phyloP scores from a whole-genome alignment of 2,888 invertebrate species.

The Dynastes maya region DNA sequence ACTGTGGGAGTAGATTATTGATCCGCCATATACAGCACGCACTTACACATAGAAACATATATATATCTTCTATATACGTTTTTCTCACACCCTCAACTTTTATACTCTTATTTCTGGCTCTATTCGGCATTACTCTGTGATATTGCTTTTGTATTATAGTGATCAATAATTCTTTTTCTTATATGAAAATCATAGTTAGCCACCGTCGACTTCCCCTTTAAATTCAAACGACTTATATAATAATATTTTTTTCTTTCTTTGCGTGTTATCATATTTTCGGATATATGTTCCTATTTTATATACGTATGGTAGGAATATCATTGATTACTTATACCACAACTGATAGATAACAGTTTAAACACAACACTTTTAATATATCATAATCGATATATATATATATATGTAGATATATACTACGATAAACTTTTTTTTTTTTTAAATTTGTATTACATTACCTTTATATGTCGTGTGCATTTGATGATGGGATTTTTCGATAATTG shows the following conservation, averaged over 20 bases:
- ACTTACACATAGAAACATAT: slow-evolving; percentile 53
- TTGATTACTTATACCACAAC: slow-evolving; percentile 25
- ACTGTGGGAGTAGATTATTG: slow-evolving; percentile 70
- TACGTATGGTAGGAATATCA: slow-evolving; percentile 28
- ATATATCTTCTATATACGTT: slow-evolving; percentile 26
- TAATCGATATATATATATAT: slow-evolving; percentile 56
- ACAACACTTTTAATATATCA: slow-evolving; percentile 55
- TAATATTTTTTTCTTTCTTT: slow-evolving; percentile 7
- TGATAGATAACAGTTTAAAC: slow-evolving; percentile 49
- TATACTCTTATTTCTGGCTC: slow-evolving; percentile 66
- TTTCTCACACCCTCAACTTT: slow-evolving; percentile 59
- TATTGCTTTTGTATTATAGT: slow-evolving; percentile 68
- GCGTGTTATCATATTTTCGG: neutral
- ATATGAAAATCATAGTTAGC: neutral
- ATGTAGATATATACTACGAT: slow-evolving; percentile 20
- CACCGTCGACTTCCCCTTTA: neutral
- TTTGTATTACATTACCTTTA: slow-evolving; percentile 58
- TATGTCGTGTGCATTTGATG: slow-evolving; percentile 37
- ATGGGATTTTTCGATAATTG: slow-evolving; percentile 3
- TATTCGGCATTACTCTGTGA: slow-evolving; percentile 59
- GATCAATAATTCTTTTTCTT: slow-evolving; percentile 67
- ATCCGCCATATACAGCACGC: slow-evolving; percentile 66
- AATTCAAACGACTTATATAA: neutral
- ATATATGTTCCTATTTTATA: slow-evolving; percentile 19
- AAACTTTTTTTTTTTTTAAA: slow-evolving; percentile 53